Base-by-base conservation (phyloP, 2,797 vertebrate genomes). In the Onychomys leucogaster region DNA sequence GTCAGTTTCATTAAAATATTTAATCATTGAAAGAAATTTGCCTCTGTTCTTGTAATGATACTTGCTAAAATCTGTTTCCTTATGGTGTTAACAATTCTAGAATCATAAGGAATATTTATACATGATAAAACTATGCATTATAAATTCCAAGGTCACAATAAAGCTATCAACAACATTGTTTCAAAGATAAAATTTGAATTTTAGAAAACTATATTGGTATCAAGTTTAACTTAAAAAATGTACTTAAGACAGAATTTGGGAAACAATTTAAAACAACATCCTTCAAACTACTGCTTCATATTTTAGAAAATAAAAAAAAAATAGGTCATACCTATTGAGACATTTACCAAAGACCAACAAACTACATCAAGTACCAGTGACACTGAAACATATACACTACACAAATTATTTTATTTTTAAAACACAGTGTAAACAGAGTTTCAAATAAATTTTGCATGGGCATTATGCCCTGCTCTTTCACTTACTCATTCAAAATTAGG, bases 221-320 rank as follows among this genome's bases (percentile, higher is more conserved):
- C 46, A 4, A 90, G 43, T 94, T 96, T 91, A 59, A 81, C 9
- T 95, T 96, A 52, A 59, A 57, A 77, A 14, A 67, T 57, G 6
- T 94, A 73, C 12, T 46, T 63, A 85, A 92, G 88, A 81, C 1
- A 78, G 27, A 63, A 67, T 1, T 77, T 89, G 71, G 37, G 2
- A 19, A 23, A 2, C 73, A 94, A 91, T 1, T 34, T 63, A 27
- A 13, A 13, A 19, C 4, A 93, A 84, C 25, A 57, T 10, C 37
- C 71, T 94, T 85, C 16, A 84, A 80, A 69, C 52, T 10, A 76
- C 2, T 11, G 32, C 67, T 43, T 82, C 94, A 21, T 43, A 91
- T 89, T 93, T 46, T 75, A 83, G 63, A 77, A 90, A 96, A 95
- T 96, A 77, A 61, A 43, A 87, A 94, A 69, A 63, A 69, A 63